A percentile compares a stretch with the other conserved stretches of the same genome.
Evolutionary conservation across 2,797 vertebrate genomes (phyloP).

Genomic region (Alosa sapidissima): DNA sequence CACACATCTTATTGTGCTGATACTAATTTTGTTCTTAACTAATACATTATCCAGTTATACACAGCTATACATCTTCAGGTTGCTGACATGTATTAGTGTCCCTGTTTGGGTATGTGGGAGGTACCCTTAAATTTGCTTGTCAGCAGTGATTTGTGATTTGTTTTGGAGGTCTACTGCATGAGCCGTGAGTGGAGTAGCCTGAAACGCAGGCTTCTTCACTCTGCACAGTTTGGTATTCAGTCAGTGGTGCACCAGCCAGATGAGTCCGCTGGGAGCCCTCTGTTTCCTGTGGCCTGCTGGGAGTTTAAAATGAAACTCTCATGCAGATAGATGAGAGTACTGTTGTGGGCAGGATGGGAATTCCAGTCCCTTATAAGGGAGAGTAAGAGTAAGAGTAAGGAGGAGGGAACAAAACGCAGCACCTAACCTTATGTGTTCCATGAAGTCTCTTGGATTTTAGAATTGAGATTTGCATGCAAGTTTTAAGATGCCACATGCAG

Average conservation of each 20-base stretch:
- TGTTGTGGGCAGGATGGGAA: background rate
- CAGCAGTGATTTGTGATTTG: background rate
- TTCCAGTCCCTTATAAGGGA: background rate
- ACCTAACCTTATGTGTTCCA: background rate
- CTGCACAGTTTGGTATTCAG: slow-evolving; percentile 6
- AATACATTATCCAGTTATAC: background rate
- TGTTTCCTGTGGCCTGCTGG: slow-evolving; percentile 40
- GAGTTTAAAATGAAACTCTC: slow-evolving; percentile 39
- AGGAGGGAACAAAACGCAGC: background rate
- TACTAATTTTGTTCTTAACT: background rate
- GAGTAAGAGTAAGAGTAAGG: background rate
- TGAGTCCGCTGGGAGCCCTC: background rate
- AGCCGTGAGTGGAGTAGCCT: slow-evolving; percentile 5
- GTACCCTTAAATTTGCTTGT: background rate
- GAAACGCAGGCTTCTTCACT: background rate
- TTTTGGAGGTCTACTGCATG: background rate
- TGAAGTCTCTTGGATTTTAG: background rate
- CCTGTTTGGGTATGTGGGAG: background rate
- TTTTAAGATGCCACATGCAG: background rate
- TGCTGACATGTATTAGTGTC: background rate
- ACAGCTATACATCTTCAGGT: background rate
- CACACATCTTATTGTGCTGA: too few species aligned
- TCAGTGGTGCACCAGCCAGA: slow-evolving; percentile 16
- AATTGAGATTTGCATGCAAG: background rate
- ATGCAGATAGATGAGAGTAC: slow-evolving; percentile 1